Conservation (phyloP, 1,140 invertebrate genomes). For the Drosophila lowei region DNA sequence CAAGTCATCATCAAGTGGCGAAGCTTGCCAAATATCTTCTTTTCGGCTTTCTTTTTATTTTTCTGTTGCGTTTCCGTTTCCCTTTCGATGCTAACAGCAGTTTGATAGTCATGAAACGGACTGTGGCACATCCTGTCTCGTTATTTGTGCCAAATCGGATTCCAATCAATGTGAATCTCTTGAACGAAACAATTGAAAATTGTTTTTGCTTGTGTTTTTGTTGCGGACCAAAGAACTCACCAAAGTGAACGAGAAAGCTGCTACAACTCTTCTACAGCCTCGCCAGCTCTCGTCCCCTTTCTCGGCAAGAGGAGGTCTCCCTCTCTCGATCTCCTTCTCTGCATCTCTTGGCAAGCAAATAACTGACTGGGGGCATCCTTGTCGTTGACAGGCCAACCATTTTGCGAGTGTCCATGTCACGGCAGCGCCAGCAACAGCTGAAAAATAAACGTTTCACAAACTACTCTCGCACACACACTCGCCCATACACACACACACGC, state of each 20-base stretch:
- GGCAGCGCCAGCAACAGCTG: constrained; percentile 47
- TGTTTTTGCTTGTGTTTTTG: constrained; percentile 9
- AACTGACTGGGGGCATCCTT: constrained; percentile 40
- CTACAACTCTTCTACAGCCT: too few relatives aligned
- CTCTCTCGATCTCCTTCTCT: not conserved
- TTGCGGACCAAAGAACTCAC: not conserved
- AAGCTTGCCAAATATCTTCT: too few relatives aligned
- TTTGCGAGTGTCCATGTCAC: constrained; percentile 53
- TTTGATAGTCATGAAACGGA: not conserved
- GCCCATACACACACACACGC: constrained; percentile 11
- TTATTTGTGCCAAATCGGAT: constrained; percentile 24
- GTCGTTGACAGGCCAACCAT: constrained; percentile 53
- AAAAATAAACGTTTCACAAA: constrained; percentile 57
- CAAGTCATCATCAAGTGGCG: too few relatives aligned
- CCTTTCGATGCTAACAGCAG: too few relatives aligned
- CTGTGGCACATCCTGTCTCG: not conserved
- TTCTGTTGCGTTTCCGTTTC: too few relatives aligned
- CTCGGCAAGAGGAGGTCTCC: too few relatives aligned
- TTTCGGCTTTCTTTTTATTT: not conserved
- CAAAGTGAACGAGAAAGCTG: constrained; percentile 1
- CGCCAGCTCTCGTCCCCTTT: too few relatives aligned
- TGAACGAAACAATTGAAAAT: constrained; percentile 30
- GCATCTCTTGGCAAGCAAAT: constrained; percentile 17
- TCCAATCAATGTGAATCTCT: constrained; percentile 33
- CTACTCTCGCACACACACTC: constrained; percentile 15